Base-by-base conservation (phyloP, 2,888 invertebrate species). In the Arge pagana region DNA sequence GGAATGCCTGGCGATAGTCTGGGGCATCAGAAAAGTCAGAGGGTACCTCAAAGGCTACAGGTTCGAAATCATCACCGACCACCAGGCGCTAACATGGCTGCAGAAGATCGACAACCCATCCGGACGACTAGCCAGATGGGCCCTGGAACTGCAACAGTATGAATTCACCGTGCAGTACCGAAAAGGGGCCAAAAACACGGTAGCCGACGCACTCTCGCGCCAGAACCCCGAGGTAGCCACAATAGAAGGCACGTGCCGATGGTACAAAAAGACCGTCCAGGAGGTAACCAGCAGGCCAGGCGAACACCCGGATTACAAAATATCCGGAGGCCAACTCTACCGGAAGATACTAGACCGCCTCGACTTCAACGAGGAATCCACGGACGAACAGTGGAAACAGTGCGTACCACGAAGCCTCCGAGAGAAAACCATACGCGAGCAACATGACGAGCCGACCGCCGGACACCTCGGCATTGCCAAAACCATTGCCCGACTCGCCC, bases 391-490 rank as follows among this genome's bases (percentile, higher is more conserved):
- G 0, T 63, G 61, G 59, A 57, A 59, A 15, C 19, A 53, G 0
- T 60, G 60, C 0, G 2, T 60, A 2, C 57, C 58, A 0, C 13
- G 13, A 0, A 56, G 51, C 0, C 19, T 15, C 0, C 56, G 53
- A 0, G 6, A 1, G 0, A 6, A 48, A 2, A 50, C 57, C 0
- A 13, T 65, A 0, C 5, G 19, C 0, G 54, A 62, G 11, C 50
- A 52, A 10, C 67, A 70, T 23, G 56, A 62, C 36, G 28, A 31
- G 0, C 56, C 63, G 0, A 49, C 54, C 7, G 56, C 63, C 0
- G 66, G 60, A 1, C 66, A 69, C 26, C 24, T 58, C 1, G 66
- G 66, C 0, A 43, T 63, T 0, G 54, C 56, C 1, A 62, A 62
- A 26, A 68, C 61, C 0, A 52, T 35, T 3, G 7, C 15, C 0